phyloP scores from a whole-genome alignment of 2,797 vertebrate species.

The Rhynchonycteris naso region DNA sequence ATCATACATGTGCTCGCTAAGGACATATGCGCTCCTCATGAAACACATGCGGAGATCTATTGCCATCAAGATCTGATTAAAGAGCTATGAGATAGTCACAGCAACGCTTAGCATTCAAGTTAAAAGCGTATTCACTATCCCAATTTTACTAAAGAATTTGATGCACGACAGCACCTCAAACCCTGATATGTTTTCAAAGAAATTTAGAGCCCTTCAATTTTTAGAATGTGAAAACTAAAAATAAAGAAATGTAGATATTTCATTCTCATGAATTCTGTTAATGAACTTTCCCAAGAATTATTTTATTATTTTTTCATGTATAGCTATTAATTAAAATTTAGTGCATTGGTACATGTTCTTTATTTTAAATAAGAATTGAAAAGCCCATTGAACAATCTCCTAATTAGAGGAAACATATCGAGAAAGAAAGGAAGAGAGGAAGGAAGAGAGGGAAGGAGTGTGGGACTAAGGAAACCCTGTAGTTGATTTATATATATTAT shows the following conservation, averaged over 20 bases:
- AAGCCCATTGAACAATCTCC: not conserved
- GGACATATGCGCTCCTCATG: slow-evolving; percentile 22
- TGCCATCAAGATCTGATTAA: not conserved
- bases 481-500: not conserved
- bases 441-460: accelerated
- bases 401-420: not conserved
- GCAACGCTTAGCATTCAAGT: not conserved
- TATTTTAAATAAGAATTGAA: slow-evolving; percentile 24
- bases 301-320: not conserved
- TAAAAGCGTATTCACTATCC: slow-evolving; percentile 17
- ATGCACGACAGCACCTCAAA: not conserved
- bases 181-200: slow-evolving; percentile 13
- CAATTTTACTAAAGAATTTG: slow-evolving; percentile 8
- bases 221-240: not conserved
- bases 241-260: not conserved
- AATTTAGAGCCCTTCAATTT: not conserved
- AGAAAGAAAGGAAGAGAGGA: not conserved
- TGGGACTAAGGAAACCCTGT: not conserved
- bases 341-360: not conserved
- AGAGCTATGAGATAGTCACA: slow-evolving; percentile 4
- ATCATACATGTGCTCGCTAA: not conserved
- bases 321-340: not conserved
- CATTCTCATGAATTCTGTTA: not conserved
- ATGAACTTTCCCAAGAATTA: not conserved
- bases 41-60: not conserved